phyloP scores from a whole-genome alignment of 2,797 vertebrate genomes.

The Melanotaenia pygmaea region DNA sequence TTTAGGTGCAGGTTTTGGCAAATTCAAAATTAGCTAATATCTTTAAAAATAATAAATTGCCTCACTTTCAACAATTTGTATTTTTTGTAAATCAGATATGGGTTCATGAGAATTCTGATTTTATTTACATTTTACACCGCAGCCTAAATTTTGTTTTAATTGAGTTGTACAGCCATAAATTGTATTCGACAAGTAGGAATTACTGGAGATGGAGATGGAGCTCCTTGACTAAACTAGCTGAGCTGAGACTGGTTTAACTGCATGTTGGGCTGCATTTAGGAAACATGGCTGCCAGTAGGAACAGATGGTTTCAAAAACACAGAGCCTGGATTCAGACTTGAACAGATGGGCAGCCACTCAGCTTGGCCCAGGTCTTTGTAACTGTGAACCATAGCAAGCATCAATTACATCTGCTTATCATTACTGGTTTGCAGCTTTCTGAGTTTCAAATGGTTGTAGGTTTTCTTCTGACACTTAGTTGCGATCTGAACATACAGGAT shows the following conservation, averaged over 20 bases:
- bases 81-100: neutral
- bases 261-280: constrained; percentile 38
- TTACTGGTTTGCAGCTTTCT: constrained; percentile 24
- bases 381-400: constrained; percentile 49
- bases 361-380: constrained; percentile 49
- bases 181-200: neutral
- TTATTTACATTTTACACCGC: neutral
- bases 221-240: constrained; percentile 9
- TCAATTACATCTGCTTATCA: constrained; percentile 38
- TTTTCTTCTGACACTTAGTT: neutral
- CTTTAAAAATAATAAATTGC: neutral
- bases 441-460: neutral
- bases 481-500: neutral
- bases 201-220: neutral
- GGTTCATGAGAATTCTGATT: neutral
- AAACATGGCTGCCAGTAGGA: constrained; percentile 44
- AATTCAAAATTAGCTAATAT: neutral
- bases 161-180: neutral
- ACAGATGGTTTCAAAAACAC: constrained; percentile 72
- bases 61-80: neutral
- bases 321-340: constrained; percentile 47
- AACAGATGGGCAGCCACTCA: constrained; percentile 65
- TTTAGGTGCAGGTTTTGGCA: neutral
- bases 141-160: neutral
- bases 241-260: neutral